Conservation (phyloP, 2,797 vertebrate genomes). For the Phalanger gymnotis region DNA sequence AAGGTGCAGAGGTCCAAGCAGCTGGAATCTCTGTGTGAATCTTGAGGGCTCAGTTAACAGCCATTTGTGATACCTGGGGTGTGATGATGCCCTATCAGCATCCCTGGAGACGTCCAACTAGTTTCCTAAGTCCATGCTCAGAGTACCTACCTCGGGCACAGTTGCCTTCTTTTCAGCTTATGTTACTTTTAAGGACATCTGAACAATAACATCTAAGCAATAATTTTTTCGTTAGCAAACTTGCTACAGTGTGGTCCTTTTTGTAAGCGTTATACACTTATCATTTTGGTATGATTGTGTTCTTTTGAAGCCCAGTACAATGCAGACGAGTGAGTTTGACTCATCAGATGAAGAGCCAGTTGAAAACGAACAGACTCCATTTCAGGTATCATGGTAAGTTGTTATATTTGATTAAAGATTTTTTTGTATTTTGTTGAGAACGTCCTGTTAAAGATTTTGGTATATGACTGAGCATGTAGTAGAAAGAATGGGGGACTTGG, state of each 20-base stretch:
- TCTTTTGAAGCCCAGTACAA: slow-evolving; percentile 69
- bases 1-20: not conserved
- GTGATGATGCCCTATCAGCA: not conserved
- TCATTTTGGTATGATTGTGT: slow-evolving; percentile 46
- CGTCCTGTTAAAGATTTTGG: not conserved
- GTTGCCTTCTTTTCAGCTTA: not conserved
- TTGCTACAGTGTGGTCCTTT: not conserved
- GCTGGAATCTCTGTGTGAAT: not conserved
- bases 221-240: not conserved
- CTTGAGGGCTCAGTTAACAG: not conserved
- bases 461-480: not conserved
- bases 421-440: slow-evolving; percentile 19
- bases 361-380: slow-evolving; percentile 86
- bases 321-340: slow-evolving; percentile 88
- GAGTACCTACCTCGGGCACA: not conserved
- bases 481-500: not conserved
- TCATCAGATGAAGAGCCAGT: slow-evolving; percentile 92
- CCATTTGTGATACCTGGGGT: not conserved
- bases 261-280: slow-evolving; percentile 24
- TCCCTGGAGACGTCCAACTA: not conserved
- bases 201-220: not conserved
- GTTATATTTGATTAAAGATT: slow-evolving; percentile 26
- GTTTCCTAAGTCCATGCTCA: not conserved
- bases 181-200: not conserved
- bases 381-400: slow-evolving; percentile 91